Base-by-base conservation (phyloP, 2,888 invertebrate genomes). In the Fragum fragum region DNA sequence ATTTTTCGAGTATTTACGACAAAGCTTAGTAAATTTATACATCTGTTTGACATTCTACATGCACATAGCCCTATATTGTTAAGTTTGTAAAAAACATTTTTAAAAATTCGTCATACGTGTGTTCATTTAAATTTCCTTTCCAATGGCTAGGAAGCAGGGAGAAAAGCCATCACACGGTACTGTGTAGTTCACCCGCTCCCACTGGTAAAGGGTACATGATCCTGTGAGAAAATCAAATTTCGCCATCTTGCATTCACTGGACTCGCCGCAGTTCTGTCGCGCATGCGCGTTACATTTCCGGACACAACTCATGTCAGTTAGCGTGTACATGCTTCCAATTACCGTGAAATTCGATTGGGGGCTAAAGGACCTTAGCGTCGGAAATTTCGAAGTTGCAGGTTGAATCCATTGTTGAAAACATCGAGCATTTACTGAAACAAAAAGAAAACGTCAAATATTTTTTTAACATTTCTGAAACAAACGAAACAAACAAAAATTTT, bases 251-350 rank as follows among this genome's bases (percentile, higher is more conserved):
- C 61, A 61, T 32, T 61, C 61, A 18, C 6, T 32, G 2, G 18
- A 2, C 11, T 32, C 18, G 3, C 61, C 61, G 7, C 61, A 61
- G 14, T 28, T 61, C 18, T 61, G 3, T n/a, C 61, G 28, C 29
- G 61, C 61, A 29, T 61, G 61, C 16, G 32, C n/a, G n/a, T 32
- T 61, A n/a, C 61, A 61, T 32, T 61, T 61, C 32, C 29, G 32
- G 32, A 61, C 32, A 32, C 61, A 61, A 7, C 32, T 32, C 18
- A 32, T 61, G n/a, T 9, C 32, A 32, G 1, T 32, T 16, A 18
- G 2, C 18, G 32, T 32, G 14, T 14, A 3, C n/a, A 14, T n/a
- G 29, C 11, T 61, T 61, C 11, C 32, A 0, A 61, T 14, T 61
- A 32, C 32, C 9, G 61, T 61, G 32, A 29, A 61, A 18, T 61